phyloP scores from a whole-genome alignment of 2,888 invertebrate species.

The Clostera curtula region DNA sequence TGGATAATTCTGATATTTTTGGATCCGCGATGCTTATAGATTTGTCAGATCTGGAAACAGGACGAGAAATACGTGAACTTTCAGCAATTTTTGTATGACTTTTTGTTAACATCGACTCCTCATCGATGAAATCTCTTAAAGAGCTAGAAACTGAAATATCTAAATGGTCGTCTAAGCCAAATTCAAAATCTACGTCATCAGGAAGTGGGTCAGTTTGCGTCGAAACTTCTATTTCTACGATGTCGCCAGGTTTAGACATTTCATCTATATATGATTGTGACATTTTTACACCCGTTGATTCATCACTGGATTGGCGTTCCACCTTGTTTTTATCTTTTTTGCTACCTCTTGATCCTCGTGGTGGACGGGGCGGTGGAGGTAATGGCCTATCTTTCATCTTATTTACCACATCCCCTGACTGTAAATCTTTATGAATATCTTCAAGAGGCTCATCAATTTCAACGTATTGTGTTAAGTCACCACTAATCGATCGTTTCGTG shows the following conservation, averaged over 20 bases:
- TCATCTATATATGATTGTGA: conserved; percentile 23
- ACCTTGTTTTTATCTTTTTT: conserved; percentile 38
- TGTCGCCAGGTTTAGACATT: conserved; percentile 36
- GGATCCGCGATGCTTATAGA: conserved; percentile 72
- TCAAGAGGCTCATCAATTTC: conserved; percentile 77
- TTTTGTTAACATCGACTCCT: conserved; percentile 69
- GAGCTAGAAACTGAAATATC: conserved; percentile 66
- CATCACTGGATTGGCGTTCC: conserved; percentile 23
- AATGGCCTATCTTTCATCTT: conserved; percentile 91
- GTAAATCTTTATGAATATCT: conserved; percentile 77
- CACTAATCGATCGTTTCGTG: conserved; percentile 50
- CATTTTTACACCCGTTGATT: conserved; percentile 18
- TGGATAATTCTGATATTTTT: conserved; percentile 71
- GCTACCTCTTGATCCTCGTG: conserved; percentile 74
- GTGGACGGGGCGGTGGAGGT: conserved; percentile 90
- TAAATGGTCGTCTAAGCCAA: conserved; percentile 63
- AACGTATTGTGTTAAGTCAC: conserved; percentile 74
- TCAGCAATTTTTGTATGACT: conserved; percentile 68
- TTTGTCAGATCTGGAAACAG: conserved; percentile 73
- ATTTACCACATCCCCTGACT: conserved; percentile 84
- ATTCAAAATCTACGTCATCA: conserved; percentile 82
- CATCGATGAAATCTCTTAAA: conserved; percentile 61
- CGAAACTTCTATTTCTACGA: conserved; percentile 82
- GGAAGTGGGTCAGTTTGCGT: conserved; percentile 91
- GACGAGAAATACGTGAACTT: conserved; percentile 57